Conservation (phyloP, 2,888 invertebrate species). For the Metalampra italica region DNA sequence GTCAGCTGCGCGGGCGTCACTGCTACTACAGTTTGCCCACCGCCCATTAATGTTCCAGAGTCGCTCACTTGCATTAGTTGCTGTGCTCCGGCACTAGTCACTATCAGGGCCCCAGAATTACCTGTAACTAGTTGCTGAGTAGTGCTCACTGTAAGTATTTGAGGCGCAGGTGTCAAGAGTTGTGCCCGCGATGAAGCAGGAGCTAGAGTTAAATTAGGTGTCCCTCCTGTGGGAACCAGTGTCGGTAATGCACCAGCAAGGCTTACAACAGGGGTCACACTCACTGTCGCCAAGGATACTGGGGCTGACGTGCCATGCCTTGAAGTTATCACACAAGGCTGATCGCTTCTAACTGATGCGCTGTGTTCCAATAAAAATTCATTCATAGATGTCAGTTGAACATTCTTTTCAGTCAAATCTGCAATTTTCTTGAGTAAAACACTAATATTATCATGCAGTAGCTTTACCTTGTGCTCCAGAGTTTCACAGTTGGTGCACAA, state of each 20-base stretch:
- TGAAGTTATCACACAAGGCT: slow-evolving; percentile 70
- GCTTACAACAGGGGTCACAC: slow-evolving; percentile 71
- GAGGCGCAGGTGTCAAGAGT: slow-evolving; percentile 66
- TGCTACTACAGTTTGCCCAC: slow-evolving; percentile 69
- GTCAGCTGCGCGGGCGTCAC: slow-evolving; percentile 69
- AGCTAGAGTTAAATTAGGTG: slow-evolving; percentile 59
- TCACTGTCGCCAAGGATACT: slow-evolving; percentile 68
- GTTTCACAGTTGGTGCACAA: slow-evolving; percentile 59
- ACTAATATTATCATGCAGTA: slow-evolving; percentile 70
- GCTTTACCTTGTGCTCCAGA: slow-evolving; percentile 61
- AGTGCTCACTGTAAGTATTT: slow-evolving; percentile 68
- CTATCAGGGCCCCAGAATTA: slow-evolving; percentile 68
- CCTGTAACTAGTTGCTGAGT: slow-evolving; percentile 67
- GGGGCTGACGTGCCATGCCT: slow-evolving; percentile 69
- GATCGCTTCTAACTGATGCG: slow-evolving; percentile 58
- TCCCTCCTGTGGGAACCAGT: slow-evolving; percentile 60
- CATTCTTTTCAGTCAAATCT: slow-evolving; percentile 68
- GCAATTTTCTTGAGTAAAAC: slow-evolving; percentile 66
- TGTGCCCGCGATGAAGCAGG: slow-evolving; percentile 69
- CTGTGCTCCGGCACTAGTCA: slow-evolving; percentile 72
- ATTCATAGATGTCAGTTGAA: slow-evolving; percentile 69
- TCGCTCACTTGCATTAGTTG: slow-evolving; percentile 75
- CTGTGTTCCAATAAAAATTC: slow-evolving; percentile 69
- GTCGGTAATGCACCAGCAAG: slow-evolving; percentile 63
- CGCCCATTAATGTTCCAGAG: slow-evolving; percentile 70